Evolutionary conservation across 2,797 vertebrate species (phyloP).

Genomic region (Semaprochilodus insignis): DNA sequence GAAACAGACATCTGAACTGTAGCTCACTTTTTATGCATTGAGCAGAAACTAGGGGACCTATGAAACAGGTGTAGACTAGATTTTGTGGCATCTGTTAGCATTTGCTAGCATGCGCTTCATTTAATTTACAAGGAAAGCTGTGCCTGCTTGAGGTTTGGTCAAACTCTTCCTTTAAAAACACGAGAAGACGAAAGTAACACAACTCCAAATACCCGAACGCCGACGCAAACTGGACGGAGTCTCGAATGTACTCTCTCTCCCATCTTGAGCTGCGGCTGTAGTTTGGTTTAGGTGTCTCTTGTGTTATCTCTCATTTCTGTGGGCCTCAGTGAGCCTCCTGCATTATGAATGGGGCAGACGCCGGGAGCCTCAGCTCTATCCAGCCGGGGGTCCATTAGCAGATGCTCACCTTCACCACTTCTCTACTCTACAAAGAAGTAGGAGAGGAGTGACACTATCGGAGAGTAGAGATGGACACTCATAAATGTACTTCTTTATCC

Average conservation of each 20-base stretch:
- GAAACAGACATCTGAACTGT: no score
- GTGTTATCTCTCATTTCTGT: not conserved
- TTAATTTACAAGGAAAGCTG: no score
- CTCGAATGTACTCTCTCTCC: not conserved
- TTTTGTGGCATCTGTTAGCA: no score
- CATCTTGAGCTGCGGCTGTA: not conserved
- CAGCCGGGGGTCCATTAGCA: conserved; percentile 39
- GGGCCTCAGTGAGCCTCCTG: conserved; percentile 3
- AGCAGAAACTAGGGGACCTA: no score
- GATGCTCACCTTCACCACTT: conserved; percentile 42
- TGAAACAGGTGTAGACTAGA: no score
- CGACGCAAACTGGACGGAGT: not conserved
- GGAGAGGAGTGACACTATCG: not conserved
- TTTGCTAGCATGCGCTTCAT: no score
- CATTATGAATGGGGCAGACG: conserved; percentile 52
- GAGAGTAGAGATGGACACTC: not conserved
- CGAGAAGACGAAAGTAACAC: not conserved
- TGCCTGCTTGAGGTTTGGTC: not conserved
- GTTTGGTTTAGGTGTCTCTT: not conserved
- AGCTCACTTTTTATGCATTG: no score
- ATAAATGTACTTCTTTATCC: conserved; percentile 6
- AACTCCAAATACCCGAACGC: not conserved
- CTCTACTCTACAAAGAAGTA: not conserved
- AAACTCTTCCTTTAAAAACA: not conserved
- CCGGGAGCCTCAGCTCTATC: not conserved